These are phyloP conservation scores for Eubasilissa splendida DNA, from an alignment of 2,888 invertebrate species.

Conservation along the genomic window DNA sequence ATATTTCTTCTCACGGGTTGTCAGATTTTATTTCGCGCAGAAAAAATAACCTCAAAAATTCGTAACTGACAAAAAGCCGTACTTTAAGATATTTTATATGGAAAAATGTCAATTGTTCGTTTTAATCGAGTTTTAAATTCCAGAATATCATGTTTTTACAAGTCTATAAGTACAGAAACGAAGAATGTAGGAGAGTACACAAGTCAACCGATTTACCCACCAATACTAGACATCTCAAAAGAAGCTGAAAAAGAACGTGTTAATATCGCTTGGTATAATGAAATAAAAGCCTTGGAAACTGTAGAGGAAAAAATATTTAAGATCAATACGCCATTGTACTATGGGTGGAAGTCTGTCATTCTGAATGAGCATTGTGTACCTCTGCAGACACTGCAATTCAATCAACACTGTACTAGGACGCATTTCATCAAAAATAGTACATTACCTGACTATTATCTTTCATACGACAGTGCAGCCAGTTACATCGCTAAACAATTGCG, in stretches of 20 bases:
- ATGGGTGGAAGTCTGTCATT: constrained; percentile 80
- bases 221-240: constrained; percentile 75
- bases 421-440: constrained; percentile 74
- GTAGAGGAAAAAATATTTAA: constrained; percentile 90
- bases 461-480: constrained; percentile 68
- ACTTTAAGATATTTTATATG: background rate
- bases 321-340: constrained; percentile 86
- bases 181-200: constrained; percentile 62
- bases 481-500: constrained; percentile 71
- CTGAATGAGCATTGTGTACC: constrained; percentile 75
- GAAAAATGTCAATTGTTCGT: constrained; percentile 40
- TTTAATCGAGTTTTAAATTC: constrained; percentile 59
- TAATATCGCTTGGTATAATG: constrained; percentile 68
- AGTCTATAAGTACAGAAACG: constrained; percentile 11
- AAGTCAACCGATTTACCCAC: constrained; percentile 71
- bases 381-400: constrained; percentile 79
- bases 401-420: constrained; percentile 86
- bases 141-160: constrained; percentile 19
- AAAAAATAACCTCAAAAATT: constrained; percentile 4
- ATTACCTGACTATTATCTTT: constrained; percentile 76
- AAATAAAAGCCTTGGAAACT: constrained; percentile 77
- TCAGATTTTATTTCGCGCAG: background rate
- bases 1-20: background rate
- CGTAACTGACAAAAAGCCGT: background rate
- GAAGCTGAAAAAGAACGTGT: constrained; percentile 69